Percentiles rank a stretch among this genome's conserved stretches.
phyloP scores from a whole-genome alignment of 1,140 invertebrate genomes.

The Hycleus cichorii region DNA sequence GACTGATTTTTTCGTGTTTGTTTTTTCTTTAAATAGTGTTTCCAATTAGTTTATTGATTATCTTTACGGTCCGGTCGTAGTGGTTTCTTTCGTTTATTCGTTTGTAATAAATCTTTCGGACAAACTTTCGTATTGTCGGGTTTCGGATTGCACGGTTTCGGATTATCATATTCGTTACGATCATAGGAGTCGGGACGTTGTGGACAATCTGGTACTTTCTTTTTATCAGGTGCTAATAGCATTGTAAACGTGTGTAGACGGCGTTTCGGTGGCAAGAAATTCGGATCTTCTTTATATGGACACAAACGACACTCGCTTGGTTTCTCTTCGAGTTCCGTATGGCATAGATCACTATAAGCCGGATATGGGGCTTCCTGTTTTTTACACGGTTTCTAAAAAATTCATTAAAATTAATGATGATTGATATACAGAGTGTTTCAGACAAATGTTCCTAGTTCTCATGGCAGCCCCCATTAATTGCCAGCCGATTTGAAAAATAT shows the following conservation, averaged over 20 bases:
- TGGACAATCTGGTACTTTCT: not conserved
- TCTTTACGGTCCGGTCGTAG: no score
- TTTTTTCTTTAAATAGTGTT: no score
- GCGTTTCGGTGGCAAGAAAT: constrained; percentile 15
- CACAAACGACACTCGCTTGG: constrained; percentile 19
- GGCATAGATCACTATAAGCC: constrained; percentile 16
- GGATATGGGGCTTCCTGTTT: constrained; percentile 21
- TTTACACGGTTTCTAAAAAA: constrained; percentile 9
- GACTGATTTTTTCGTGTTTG: no score
- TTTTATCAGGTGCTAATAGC: not conserved
- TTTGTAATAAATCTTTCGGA: constrained; percentile 16
- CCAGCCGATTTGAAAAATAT: no score
- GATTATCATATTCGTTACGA: not conserved
- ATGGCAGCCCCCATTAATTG: no score
- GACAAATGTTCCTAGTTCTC: no score
- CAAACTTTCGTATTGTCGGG: constrained; percentile 10
- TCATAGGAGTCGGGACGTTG: not conserved
- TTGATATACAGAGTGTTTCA: no score
- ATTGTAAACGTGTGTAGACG: constrained; percentile 4
- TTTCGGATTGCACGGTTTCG: constrained; percentile 11
- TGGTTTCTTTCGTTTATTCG: constrained; percentile 1
- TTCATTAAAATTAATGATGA: not conserved
- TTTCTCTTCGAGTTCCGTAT: constrained; percentile 10
- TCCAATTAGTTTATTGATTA: no score
- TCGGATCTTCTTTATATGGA: constrained; percentile 19